Evolutionary conservation across 2,888 invertebrate genomes (phyloP).

Genomic region (Agriotes lineatus): DNA sequence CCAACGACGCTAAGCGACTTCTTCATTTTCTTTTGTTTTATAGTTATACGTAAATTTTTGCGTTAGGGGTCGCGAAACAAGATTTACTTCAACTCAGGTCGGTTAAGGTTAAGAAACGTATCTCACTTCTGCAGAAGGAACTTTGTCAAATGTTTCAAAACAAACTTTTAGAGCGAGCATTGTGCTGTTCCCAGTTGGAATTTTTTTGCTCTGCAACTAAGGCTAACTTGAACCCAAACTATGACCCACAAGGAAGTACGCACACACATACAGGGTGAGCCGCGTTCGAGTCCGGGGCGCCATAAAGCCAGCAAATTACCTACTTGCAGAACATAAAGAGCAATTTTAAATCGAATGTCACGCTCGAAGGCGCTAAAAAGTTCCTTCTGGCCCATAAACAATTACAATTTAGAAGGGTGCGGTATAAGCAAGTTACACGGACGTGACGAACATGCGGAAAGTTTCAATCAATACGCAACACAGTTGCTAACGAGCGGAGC

Average conservation of each 20-base stretch:
- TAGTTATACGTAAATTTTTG: too few relatives aligned
- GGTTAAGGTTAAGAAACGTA: too few relatives aligned
- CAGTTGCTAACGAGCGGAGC: slow-evolving; percentile 19
- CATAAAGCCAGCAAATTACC: slow-evolving; percentile 1
- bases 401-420: slow-evolving; percentile 24
- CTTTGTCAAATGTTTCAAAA: too few relatives aligned
- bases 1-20: too few relatives aligned
- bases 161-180: too few relatives aligned
- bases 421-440: slow-evolving; percentile 28
- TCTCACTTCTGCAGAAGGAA: too few relatives aligned
- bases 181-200: too few relatives aligned
- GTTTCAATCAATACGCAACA: slow-evolving; percentile 22
- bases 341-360: slow-evolving; percentile 23
- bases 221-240: neutral
- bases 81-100: too few relatives aligned
- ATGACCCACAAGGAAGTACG: neutral
- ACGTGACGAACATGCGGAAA: slow-evolving; percentile 29
- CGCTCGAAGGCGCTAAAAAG: slow-evolving; percentile 23
- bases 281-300: neutral
- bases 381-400: slow-evolving; percentile 22
- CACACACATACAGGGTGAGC: slow-evolving; percentile 2
- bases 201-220: too few relatives aligned
- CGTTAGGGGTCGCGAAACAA: too few relatives aligned
- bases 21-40: too few relatives aligned
- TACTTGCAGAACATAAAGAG: slow-evolving; percentile 5